These are phyloP conservation scores for Agrochola macilenta DNA, from an alignment of 2,888 invertebrate genomes.

Conservation along the genomic window DNA sequence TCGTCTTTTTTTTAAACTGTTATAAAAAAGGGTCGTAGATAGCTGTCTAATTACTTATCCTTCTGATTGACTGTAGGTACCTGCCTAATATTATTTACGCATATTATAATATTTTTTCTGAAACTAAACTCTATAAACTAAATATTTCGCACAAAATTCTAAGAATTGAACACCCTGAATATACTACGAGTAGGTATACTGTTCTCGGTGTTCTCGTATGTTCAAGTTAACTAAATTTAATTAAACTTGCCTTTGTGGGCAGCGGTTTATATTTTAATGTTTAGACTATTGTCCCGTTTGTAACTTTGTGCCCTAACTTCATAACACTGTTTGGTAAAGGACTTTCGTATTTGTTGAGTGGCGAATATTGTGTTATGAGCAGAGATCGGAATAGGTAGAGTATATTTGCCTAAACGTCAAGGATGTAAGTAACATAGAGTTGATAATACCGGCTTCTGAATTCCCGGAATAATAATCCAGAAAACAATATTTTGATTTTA, in stretches of 20 bases:
- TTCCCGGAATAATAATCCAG: no score
- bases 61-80: not conserved
- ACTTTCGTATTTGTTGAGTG: conserved; percentile 46
- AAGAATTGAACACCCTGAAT: conserved; percentile 23
- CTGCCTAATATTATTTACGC: not conserved
- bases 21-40: not conserved
- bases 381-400: no score
- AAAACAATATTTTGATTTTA: no score
- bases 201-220: conserved; percentile 23
- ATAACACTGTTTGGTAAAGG: conserved; percentile 45
- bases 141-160: conserved; percentile 7
- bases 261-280: conserved; percentile 63
- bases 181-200: conserved; percentile 14
- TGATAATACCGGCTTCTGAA: no score
- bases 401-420: no score
- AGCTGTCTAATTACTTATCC: not conserved
- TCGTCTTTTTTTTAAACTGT: not conserved
- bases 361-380: conserved; percentile 13
- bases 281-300: conserved; percentile 61
- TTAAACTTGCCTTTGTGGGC: conserved; percentile 61
- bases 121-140: not conserved
- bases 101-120: not conserved
- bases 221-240: conserved; percentile 59
- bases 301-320: conserved; percentile 50
- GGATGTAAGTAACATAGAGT: no score